Evolutionary conservation across 1,140 invertebrate genomes (phyloP), one percentile per base, ranked within the genome.

Genomic region (Eriocheir sinensis): DNA sequence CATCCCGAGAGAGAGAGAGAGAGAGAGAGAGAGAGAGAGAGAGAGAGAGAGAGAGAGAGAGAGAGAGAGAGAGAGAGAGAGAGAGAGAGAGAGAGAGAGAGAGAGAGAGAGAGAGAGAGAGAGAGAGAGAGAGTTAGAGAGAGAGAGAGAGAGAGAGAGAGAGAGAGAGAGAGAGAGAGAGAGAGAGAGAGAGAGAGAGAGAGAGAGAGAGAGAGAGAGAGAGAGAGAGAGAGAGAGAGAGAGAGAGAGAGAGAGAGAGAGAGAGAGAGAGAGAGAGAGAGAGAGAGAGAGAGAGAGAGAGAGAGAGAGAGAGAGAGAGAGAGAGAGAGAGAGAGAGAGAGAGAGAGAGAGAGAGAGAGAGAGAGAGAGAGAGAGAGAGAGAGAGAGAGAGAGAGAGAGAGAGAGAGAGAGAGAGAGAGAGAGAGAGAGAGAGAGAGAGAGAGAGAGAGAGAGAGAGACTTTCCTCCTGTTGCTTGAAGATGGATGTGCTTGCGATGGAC

Each of bases 341-440:
- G 79, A 27, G 4, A 81, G 79, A 81, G 79, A 44, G 86, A 89
- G 86, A 30, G 86, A 89, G 38, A 89, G 4, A 89, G 86, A 44
- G 90, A 91, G 90, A 91, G 53, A 91, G 90, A 91, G 60, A 89
- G 88, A 89, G 88, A 89, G 86, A 89, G 86, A 89, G 86, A 89
- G 86, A 89, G 86, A 89, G 86, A 44, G 40, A 89, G 86, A 89
- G 86, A 89, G 86, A 44, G 40, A 89, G 86, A 89, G 86, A 89
- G 40, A 89, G 86, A 89, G 86, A 89, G 86, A 89, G 40, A 89
- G 86, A 89, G 40, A 89, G 41, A 89, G 36, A 86, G 85, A 86
- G 81, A 83, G 81, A 83, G 9, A 83, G 81, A 83, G 81, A 83
- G 81, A 83, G 9, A 83, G 81, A 83, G 81, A 83, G 81, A 88